A percentile compares a stretch with the other conserved stretches of the same genome.
These are phyloP conservation scores for Equus quagga DNA, from an alignment of 2,113 vertebrate species.

Conservation along the genomic window DNA sequence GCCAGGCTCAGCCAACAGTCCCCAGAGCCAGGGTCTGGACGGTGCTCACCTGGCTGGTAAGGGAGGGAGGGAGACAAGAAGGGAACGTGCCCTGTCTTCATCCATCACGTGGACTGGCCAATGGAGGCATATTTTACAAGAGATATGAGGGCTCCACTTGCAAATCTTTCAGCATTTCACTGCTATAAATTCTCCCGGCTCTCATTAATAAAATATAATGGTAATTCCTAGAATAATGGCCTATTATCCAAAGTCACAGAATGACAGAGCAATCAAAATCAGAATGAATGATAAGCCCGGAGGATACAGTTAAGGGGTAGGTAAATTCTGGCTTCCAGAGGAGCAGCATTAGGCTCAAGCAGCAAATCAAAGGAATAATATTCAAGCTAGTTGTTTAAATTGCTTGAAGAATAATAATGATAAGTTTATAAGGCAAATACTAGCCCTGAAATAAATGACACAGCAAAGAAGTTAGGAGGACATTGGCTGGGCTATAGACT, in stretches of 20 bases:
- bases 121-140: slow-evolving; percentile 21
- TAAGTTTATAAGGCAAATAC: background rate
- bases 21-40: background rate
- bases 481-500: background rate
- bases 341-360: background rate
- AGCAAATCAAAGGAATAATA: background rate
- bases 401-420: background rate
- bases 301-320: background rate
- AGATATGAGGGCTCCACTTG: slow-evolving; percentile 34
- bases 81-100: background rate
- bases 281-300: slow-evolving; percentile 75
- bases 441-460: background rate
- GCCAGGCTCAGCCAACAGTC: background rate
- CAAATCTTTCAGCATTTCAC: slow-evolving; percentile 74
- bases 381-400: background rate
- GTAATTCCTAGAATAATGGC: slow-evolving; percentile 81
- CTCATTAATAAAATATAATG: slow-evolving; percentile 85
- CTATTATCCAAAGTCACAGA: slow-evolving; percentile 81
- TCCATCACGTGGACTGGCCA: background rate
- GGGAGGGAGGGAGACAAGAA: background rate
- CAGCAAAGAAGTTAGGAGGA: background rate
- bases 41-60: fast-evolving
- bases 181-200: slow-evolving; percentile 66
- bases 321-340: background rate
- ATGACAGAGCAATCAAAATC: slow-evolving; percentile 81